Base-by-base conservation (phyloP, 2,888 invertebrate genomes). In the Poecilobothrus nobilitatus region DNA sequence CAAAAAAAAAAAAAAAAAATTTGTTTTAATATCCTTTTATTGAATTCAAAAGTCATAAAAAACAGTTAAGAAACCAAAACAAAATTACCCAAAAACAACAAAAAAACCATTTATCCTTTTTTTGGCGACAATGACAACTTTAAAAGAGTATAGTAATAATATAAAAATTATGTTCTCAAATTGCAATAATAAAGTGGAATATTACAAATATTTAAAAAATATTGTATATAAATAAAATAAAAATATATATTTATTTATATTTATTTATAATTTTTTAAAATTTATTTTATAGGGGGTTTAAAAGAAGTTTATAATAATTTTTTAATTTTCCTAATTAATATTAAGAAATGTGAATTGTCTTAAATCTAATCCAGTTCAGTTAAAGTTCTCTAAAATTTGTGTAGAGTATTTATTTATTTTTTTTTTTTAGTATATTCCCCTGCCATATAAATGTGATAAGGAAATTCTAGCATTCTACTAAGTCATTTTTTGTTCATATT, bases 81-180 rank as follows among this genome's bases (percentile, higher is more conserved):
- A 34, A 34, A 34, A 7, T 34, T 34, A 8, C 8, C 8, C 8
- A 34, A 7, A 37, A 37, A 10, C 2, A 10, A 37, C 12, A 53
- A 12, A 53, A 53, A 53, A 53, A 53, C 6, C 18, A 53, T 53
- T 53, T 53, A 53, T 53, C 53, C 53, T 53, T 53, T 53, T 37
- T 53, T 53, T 53, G 53, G 53, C 53, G 53, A 53, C 53, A 53
- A 53, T 53, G 53, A 53, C 53, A 53, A 53, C 12, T 53, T 27
- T 53, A 53, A 53, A 53, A 53, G 53, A 53, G 53, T 53, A 8
- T 41, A 53, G 53, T 53, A 53, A 53, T 53, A 53, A 53, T 53
- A 53, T 53, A 18, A 53, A 27, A 18, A 53, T 53, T 53, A 53
- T 53, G 53, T 53, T 53, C 53, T 53, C 53, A 53, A 53, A 53